These are phyloP conservation scores for Hemicentrotus pulcherrimus DNA, from an alignment of 35 echinoderm and acorn worm genomes.

Conservation along the genomic window DNA sequence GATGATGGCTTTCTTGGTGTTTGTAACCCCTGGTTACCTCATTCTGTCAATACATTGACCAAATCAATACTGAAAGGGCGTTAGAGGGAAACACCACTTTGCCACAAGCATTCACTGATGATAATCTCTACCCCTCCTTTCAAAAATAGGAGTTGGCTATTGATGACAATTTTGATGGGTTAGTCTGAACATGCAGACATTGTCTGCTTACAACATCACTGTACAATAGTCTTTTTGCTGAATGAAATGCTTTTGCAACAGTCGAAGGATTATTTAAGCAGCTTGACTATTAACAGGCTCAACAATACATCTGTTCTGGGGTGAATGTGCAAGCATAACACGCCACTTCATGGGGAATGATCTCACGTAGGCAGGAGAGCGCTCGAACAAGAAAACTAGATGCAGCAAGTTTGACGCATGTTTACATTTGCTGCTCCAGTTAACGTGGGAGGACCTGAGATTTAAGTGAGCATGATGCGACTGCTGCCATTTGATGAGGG, in stretches of 20 bases:
- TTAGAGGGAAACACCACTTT: too few species aligned
- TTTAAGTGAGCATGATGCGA: conserved; percentile 23
- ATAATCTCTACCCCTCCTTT: too few species aligned
- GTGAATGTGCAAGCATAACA: not conserved
- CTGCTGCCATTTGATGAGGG: conserved; percentile 15
- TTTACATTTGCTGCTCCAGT: conserved; percentile 18
- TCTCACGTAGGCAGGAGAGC: conserved; percentile 7
- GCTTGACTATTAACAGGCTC: not conserved
- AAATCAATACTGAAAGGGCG: too few species aligned
- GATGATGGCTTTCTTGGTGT: too few species aligned
- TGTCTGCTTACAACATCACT: too few species aligned
- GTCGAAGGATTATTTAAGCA: not conserved
- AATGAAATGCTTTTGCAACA: not conserved
- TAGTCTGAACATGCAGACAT: too few species aligned
- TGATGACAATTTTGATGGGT: too few species aligned
- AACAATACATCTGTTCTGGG: not conserved
- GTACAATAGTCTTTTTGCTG: too few species aligned
- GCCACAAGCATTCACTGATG: too few species aligned
- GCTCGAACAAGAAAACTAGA: not conserved
- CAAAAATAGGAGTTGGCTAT: too few species aligned
- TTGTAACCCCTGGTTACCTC: too few species aligned
- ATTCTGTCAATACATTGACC: too few species aligned
- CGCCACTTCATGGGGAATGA: not conserved
- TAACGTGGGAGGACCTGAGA: conserved; percentile 1
- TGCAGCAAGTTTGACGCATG: conserved; percentile 23